Base-by-base conservation (phyloP, 2,888 invertebrate species). In the Steinernema carpocapsae region DNA sequence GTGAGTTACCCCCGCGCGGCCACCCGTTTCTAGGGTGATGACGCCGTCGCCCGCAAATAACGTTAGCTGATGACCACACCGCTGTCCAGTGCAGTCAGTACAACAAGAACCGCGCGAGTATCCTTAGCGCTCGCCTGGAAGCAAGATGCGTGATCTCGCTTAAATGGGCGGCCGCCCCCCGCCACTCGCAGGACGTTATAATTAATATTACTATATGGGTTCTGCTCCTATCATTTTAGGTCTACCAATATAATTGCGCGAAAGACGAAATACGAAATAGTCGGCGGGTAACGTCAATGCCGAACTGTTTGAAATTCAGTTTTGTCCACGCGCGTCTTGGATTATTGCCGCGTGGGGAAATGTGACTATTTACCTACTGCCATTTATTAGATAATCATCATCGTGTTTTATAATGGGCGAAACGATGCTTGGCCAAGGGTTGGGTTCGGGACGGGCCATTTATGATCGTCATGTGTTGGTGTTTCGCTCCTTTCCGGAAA, bases 41-140 rank as follows among this genome's bases (percentile, higher is more conserved):
- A 29, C 64, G 64, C 12, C 17, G 14, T 6, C 29, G 17, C 29
- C 1, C 37, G 26, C 64, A 64, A 64, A 64, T 64, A 22, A 52
- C 52, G 52, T 52, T 52, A 52, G 52, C 52, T 52, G 22, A 52
- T 52, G 64, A 64, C 64, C 64, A 29, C 32, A 32, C 29, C 64
- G 64, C 29, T 64, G 32, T 29, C 32, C 64, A 37, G 4, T 10
- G 4, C 3, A 3, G 3, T 3, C 37, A 64, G 32, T 64, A 14
- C 17, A 17, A 29, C 17, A 29, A 10, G 14, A 64, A 29, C 32
- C 64, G 29, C 32, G 32, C 64, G 64, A 26, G 32, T 32, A 7
- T 64, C 29, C 64, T 32, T 64, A 64, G 17, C 7, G 19, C 12
- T 12, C 3, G 26, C 14, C 32, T 29, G 64, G 19, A 32, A 32